Percentiles rank a stretch among this genome's conserved stretches.
These are phyloP conservation scores for Apostichopus parvimensis DNA, from an alignment of 35 echinoderm and acorn worm genomes.

Conservation along the genomic window DNA sequence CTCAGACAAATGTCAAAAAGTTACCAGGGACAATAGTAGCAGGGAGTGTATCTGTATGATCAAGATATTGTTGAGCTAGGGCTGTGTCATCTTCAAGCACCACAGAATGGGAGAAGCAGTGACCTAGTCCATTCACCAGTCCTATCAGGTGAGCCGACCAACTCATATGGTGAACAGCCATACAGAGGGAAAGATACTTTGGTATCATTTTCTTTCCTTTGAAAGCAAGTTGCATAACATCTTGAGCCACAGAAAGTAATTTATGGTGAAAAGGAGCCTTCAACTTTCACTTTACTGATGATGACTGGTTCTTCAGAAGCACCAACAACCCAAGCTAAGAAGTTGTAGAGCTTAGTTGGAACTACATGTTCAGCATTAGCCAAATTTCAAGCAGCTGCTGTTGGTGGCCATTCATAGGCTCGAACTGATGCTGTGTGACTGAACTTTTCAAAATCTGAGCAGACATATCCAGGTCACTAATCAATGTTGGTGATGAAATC, in stretches of 20 bases:
- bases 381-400: background rate
- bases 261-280: too few relatives aligned
- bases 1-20: conserved; percentile 68
- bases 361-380: conserved; percentile 10
- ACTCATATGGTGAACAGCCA: conserved; percentile 76
- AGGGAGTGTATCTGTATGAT: conserved; percentile 11
- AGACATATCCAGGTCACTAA: conserved; percentile 23
- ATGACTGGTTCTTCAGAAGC: background rate
- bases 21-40: background rate
- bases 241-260: too few relatives aligned
- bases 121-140: conserved; percentile 74
- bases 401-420: background rate
- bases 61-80: conserved; percentile 54
- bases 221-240: too few relatives aligned
- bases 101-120: conserved; percentile 38
- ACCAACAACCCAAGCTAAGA: conserved; percentile 40
- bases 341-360: conserved; percentile 60
- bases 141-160: conserved; percentile 74
- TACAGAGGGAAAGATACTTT: background rate
- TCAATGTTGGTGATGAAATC: background rate
- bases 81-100: conserved; percentile 78
- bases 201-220: background rate
- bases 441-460: background rate
- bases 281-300: too few relatives aligned
- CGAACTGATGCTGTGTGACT: background rate